These are phyloP conservation scores for Sanderia malayensis DNA, from an alignment of 30 jellyfish, hydroid and myxozoan species.

Conservation along the genomic window DNA sequence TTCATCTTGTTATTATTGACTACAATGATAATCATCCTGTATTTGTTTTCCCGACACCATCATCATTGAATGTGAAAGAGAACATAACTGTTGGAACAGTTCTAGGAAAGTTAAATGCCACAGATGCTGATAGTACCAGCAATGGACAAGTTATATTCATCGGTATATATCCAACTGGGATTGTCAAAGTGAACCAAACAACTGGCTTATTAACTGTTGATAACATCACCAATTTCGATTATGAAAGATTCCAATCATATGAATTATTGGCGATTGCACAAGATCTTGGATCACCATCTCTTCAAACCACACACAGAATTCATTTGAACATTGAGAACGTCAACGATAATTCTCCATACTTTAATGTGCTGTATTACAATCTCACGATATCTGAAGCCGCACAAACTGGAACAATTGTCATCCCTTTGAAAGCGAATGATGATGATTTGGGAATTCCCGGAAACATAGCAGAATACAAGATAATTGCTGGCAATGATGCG, in stretches of 20 bases:
- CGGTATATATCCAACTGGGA: slow-evolving; percentile 39
- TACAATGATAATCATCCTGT: slow-evolving; percentile 61
- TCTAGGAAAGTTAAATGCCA: slow-evolving; percentile 9
- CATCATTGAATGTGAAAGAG: slow-evolving; percentile 18
- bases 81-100: slow-evolving; percentile 27
- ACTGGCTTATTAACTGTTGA: slow-evolving; percentile 47
- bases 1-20: slow-evolving; percentile 36
- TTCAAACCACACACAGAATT: not conserved
- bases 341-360: slow-evolving; percentile 57
- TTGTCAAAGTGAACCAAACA: slow-evolving; percentile 5
- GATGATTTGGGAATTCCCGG: slow-evolving; percentile 58
- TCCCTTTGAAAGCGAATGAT: slow-evolving; percentile 52
- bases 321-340: slow-evolving; percentile 7
- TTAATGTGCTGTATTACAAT: slow-evolving; percentile 13
- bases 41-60: slow-evolving; percentile 28
- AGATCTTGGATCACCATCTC: slow-evolving; percentile 53
- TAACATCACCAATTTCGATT: slow-evolving; percentile 19
- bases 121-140: slow-evolving; percentile 31
- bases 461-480: not conserved
- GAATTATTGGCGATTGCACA: slow-evolving; percentile 38
- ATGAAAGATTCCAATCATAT: slow-evolving; percentile 28
- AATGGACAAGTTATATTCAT: not conserved
- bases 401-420: slow-evolving; percentile 23
- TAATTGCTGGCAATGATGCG: slow-evolving; percentile 22
- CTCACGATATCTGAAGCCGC: slow-evolving; percentile 49